Base-by-base conservation (phyloP, 2,113 vertebrate genomes). In the Picathartes gymnocephalus region DNA sequence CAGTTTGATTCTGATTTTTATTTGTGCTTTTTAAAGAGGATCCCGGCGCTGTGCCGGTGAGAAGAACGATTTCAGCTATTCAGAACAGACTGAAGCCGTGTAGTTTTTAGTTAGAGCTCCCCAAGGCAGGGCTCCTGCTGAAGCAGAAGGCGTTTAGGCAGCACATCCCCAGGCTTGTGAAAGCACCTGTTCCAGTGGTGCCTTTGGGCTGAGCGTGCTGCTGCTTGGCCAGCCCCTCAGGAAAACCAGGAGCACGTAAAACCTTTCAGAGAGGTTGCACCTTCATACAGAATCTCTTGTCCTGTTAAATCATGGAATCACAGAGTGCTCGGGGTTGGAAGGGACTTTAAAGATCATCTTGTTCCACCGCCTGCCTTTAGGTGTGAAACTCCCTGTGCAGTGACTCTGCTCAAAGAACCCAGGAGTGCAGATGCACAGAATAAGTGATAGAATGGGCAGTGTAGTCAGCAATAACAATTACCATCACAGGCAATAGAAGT, bases 401-500 rank as follows among this genome's bases (percentile, higher is more conserved):
- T 15, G 39, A 2, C 8, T 58, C 14, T 23, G 2, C 66, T 72
- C 28, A 1, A 6, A 6, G 42, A 4, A 24, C 22, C 11, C 2
- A 4, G 0, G 22, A 56, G 25, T 9, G 35, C 73, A 68, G 60
- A 5, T 20, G 28, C 40, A 31, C 70, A 48, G 30, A 45, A 1
- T 8, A 4, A 19, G 25, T 10, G 44, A 20, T 4, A 9, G 45
- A 6, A 17, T 30, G 60, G 31, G 25, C 50, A 11, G 5, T 10
- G 0, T 2, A 18, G 6, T 4, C 15, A 40, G 15, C 7, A 15
- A 25, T 18, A 35, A 13, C 23, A 11, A 51, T 73, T 13, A 19
- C 40, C 42, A 1, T 20, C 54, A 54, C 10, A 15, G 16, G 28
- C 44, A 11, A 1, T 7, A 2, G 5, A 31, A 9, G 31, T 1